phyloP scores from a whole-genome alignment of 2,888 invertebrate species.

The Drosophila mercatorum region DNA sequence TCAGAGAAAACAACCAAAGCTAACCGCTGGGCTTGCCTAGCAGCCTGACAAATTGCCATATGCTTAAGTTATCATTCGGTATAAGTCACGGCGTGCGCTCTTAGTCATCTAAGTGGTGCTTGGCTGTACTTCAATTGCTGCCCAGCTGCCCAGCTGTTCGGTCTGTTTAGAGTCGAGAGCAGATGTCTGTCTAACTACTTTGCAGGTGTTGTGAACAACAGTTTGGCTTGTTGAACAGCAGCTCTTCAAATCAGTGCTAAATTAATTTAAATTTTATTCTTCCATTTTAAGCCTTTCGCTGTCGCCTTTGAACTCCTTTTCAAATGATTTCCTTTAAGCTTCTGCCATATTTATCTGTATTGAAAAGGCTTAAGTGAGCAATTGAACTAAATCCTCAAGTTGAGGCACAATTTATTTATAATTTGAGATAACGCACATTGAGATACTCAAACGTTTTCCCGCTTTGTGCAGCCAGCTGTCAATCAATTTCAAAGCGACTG shows the following conservation, averaged over 20 bases:
- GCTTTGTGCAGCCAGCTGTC: slow-evolving; percentile 6
- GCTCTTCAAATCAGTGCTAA: background rate
- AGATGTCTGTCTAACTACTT: background rate
- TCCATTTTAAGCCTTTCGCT: background rate
- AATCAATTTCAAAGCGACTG: slow-evolving; percentile 9
- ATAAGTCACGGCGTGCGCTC: slow-evolving; percentile 16
- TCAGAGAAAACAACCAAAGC: slow-evolving; percentile 1
- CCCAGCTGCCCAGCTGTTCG: background rate
- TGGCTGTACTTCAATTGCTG: background rate
- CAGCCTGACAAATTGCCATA: slow-evolving; percentile 47
- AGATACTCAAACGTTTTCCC: background rate
- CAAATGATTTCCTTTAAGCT: background rate
- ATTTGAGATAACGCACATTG: background rate
- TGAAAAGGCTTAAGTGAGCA: background rate
- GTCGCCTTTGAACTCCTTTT: background rate
- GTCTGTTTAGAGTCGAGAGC: background rate
- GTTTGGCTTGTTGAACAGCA: background rate
- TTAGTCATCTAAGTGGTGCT: slow-evolving; percentile 7
- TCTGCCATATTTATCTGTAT: background rate
- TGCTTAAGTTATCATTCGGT: slow-evolving; percentile 11
- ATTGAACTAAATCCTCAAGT: background rate
- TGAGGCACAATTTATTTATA: slow-evolving; percentile 10
- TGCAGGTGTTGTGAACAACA: background rate
- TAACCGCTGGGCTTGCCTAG: background rate
- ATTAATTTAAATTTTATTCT: background rate